These are phyloP conservation scores for Ischnura elegans DNA, from an alignment of 2,888 invertebrate species.

Conservation along the genomic window DNA sequence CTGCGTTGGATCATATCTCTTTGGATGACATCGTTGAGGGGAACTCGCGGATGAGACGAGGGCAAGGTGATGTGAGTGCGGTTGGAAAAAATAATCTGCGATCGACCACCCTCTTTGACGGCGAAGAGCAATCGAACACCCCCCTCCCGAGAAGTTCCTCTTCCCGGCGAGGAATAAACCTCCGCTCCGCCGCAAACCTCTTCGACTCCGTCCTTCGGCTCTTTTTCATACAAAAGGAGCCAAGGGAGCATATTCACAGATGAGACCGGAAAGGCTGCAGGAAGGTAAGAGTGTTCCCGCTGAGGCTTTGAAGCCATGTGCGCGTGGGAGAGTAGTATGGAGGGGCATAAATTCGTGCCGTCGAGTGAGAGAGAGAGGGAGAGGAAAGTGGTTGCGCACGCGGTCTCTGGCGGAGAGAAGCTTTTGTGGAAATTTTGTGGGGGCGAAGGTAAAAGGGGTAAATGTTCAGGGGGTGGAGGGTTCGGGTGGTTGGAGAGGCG, in stretches of 20 bases:
- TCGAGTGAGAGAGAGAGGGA: background rate
- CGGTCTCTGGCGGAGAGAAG: background rate
- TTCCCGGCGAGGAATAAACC: background rate
- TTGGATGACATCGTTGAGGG: too few species aligned
- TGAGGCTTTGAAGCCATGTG: background rate
- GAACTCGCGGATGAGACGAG: too few species aligned
- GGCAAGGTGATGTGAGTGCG: background rate
- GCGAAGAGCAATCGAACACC: constrained; percentile 6
- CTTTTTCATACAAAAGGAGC: background rate
- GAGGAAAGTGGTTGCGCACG: background rate
- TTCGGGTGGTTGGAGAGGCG: too few species aligned
- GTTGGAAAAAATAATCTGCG: background rate
- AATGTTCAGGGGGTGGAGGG: too few species aligned
- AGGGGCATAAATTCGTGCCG: background rate
- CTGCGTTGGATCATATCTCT: too few species aligned
- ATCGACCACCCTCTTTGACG: background rate
- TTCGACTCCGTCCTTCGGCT: background rate
- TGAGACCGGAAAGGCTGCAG: background rate
- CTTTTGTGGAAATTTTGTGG: background rate
- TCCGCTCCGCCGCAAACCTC: background rate
- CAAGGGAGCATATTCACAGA: background rate
- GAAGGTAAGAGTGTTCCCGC: background rate
- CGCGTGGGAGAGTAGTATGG: background rate
- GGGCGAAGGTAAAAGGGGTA: background rate
- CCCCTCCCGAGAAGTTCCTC: too few species aligned